Percentiles rank a stretch among this genome's conserved stretches.
Evolutionary conservation across 2,888 invertebrate genomes (phyloP).

Genomic region (Polietes domitor): DNA sequence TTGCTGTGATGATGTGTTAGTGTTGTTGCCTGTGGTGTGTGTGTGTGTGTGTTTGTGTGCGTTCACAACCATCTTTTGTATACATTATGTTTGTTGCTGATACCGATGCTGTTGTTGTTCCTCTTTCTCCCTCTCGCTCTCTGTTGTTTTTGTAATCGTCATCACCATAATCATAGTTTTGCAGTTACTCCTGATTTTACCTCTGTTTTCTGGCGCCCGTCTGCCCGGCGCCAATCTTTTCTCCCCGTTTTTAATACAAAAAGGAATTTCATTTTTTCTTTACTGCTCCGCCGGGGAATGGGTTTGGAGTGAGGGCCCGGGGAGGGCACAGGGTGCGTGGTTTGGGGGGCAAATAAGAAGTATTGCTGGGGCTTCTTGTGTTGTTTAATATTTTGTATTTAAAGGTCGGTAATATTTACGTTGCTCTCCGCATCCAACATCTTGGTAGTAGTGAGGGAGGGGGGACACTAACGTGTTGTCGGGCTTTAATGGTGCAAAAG

Average conservation of each 20-base stretch:
- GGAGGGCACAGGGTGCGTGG: neutral
- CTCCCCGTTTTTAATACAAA: slow-evolving; percentile 55
- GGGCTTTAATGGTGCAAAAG: neutral
- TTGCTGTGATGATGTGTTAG: slow-evolving; percentile 35
- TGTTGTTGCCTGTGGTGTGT: slow-evolving; percentile 5
- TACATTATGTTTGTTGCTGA: slow-evolving; percentile 34
- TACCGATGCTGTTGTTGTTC: slow-evolving; percentile 58
- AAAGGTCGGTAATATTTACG: slow-evolving; percentile 52
- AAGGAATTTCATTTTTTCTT: slow-evolving; percentile 63
- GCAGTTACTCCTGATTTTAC: slow-evolving; percentile 80
- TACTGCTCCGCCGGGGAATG: slow-evolving; percentile 25
- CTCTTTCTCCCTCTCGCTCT: slow-evolving; percentile 41
- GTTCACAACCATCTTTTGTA: slow-evolving; percentile 35
- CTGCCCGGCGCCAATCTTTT: slow-evolving; percentile 77
- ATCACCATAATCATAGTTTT: slow-evolving; percentile 79
- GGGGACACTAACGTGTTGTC: too few species aligned
- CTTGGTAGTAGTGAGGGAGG: neutral
- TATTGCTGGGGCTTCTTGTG: slow-evolving; percentile 32
- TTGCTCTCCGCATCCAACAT: neutral
- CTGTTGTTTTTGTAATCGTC: slow-evolving; percentile 75
- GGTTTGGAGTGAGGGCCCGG: slow-evolving; percentile 26
- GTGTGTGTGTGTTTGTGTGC: neutral
- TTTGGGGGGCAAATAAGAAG: neutral
- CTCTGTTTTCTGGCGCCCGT: slow-evolving; percentile 78
- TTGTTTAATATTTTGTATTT: slow-evolving; percentile 62